Conservation (phyloP, 2,113 vertebrate genomes). For the Talpa occidentalis region DNA sequence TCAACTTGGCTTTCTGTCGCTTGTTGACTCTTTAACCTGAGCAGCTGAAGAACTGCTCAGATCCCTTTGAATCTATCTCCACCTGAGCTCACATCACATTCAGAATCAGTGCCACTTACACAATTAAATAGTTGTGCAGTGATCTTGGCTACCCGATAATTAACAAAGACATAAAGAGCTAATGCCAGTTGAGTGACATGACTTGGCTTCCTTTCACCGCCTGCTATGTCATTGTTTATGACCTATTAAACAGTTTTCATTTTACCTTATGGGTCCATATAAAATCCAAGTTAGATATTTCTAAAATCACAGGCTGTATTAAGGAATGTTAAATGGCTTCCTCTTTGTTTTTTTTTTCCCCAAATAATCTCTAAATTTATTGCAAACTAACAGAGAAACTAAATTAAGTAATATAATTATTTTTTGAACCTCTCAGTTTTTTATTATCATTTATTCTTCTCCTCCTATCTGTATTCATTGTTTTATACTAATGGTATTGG, state of each 20-base stretch:
- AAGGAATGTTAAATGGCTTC: neutral
- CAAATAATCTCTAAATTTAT: conserved; percentile 26
- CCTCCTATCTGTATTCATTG: neutral
- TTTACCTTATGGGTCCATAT: conserved; percentile 56
- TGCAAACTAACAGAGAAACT: conserved; percentile 15
- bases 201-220: conserved; percentile 57
- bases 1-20: neutral
- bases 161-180: conserved; percentile 67
- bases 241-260: conserved; percentile 73
- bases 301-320: conserved; percentile 1
- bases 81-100: neutral
- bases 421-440: conserved; percentile 32
- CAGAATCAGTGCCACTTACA: neutral
- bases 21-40: neutral
- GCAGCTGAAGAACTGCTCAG: neutral
- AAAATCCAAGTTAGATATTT: conserved; percentile 54
- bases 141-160: conserved; percentile 49
- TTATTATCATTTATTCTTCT: neutral
- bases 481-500: neutral
- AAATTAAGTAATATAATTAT: neutral
- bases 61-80: conserved; percentile 15
- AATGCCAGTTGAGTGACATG: conserved; percentile 36
- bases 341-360: neutral
- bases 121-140: conserved; percentile 10
- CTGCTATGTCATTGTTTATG: conserved; percentile 55